Conservation (phyloP, 1,140 invertebrate species). For the Amphibalanus amphitrite region DNA sequence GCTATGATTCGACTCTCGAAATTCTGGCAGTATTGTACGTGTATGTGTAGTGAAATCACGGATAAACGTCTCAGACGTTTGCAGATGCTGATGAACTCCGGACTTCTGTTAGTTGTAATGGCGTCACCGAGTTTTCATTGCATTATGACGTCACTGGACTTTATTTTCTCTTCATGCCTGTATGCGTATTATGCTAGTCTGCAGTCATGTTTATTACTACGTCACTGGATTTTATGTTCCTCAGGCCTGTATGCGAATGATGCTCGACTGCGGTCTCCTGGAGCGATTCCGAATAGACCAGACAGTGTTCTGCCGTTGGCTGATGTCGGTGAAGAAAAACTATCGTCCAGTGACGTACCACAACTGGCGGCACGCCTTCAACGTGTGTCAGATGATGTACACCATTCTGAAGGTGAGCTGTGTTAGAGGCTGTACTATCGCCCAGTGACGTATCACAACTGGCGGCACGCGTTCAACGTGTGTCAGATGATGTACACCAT, state of each 20-base stretch:
- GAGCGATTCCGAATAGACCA: conserved; percentile 81
- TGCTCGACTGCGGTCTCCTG: conserved; percentile 73
- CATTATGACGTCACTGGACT: too few species aligned
- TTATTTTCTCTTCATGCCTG: too few species aligned
- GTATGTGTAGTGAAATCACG: too few species aligned
- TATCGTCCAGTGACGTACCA: conserved; percentile 92
- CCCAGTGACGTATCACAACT: conserved; percentile 91
- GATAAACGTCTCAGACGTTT: too few species aligned
- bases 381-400: conserved; percentile 93
- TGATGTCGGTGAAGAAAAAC: conserved; percentile 89
- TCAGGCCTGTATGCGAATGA: conserved; percentile 72
- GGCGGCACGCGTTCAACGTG: conserved; percentile 90
- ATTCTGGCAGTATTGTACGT: too few species aligned
- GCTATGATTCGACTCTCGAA: too few species aligned
- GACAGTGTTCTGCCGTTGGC: conserved; percentile 69
- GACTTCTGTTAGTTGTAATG: too few species aligned
- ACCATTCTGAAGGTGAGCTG: conserved; percentile 61
- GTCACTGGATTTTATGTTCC: too few species aligned
- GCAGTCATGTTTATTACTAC: too few species aligned
- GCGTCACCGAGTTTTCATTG: too few species aligned
- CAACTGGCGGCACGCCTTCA: conserved; percentile 93
- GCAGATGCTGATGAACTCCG: too few species aligned
- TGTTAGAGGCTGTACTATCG: conserved; percentile 93
- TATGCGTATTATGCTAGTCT: too few species aligned
- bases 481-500: conserved; percentile 94